phyloP scores from a whole-genome alignment of 1,140 invertebrate species.

The Drosophila fuyamai region DNA sequence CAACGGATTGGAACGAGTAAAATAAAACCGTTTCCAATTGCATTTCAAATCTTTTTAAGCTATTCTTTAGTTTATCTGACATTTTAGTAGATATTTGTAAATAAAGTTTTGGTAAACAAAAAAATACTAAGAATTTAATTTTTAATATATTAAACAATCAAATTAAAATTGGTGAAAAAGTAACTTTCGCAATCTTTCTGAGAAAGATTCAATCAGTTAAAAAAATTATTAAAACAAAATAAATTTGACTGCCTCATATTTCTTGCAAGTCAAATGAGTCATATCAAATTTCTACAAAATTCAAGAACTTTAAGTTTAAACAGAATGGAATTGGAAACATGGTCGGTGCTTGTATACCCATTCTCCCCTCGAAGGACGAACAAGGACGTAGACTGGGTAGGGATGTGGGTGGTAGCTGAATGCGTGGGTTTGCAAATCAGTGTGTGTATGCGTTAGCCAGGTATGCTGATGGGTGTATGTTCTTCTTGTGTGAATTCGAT shows the following conservation, averaged over 20 bases:
- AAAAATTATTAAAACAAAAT: too few relatives aligned
- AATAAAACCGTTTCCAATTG: conserved; percentile 10
- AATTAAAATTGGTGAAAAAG: too few relatives aligned
- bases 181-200: too few relatives aligned
- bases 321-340: conserved; percentile 2
- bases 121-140: too few relatives aligned
- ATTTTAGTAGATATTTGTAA: too few relatives aligned
- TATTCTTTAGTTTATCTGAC: too few relatives aligned
- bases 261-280: too few relatives aligned
- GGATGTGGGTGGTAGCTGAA: conserved; percentile 16
- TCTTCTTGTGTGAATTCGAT: conserved; percentile 33
- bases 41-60: too few relatives aligned
- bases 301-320: neutral
- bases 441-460: conserved; percentile 34
- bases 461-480: conserved; percentile 25
- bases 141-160: too few relatives aligned
- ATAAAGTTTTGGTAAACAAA: too few relatives aligned
- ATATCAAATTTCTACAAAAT: neutral
- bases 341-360: conserved; percentile 1
- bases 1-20: conserved; percentile 2
- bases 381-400: conserved; percentile 21
- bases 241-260: too few relatives aligned
- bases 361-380: conserved; percentile 32
- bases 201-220: too few relatives aligned
- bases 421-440: conserved; percentile 16